phyloP scores from a whole-genome alignment of 2,113 vertebrate species.

The Siphamia tubifer region DNA sequence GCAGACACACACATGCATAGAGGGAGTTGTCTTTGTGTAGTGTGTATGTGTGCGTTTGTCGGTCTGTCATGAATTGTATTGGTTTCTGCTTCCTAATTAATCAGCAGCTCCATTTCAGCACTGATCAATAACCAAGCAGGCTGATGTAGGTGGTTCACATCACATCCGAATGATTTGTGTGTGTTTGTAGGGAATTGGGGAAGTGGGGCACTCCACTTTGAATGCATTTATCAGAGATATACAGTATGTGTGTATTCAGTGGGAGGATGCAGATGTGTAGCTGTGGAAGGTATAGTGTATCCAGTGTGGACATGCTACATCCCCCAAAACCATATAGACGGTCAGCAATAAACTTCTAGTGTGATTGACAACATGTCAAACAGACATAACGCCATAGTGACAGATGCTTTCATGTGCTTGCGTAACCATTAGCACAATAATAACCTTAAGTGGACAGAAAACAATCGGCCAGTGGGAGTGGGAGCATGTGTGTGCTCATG shows the following conservation, averaged over 20 bases:
- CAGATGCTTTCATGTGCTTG: slow-evolving; percentile 9
- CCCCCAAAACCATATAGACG: slow-evolving; percentile 2
- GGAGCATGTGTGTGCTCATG: neutral
- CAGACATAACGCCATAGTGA: neutral
- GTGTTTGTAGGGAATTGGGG: no score
- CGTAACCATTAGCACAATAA: neutral
- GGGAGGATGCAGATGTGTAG: neutral
- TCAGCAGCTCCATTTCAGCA: slow-evolving; percentile 6
- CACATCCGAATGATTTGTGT: neutral
- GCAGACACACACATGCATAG: neutral
- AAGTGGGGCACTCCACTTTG: no score
- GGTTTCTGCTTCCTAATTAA: slow-evolving; percentile 26
- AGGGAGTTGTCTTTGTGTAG: neutral
- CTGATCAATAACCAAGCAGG: slow-evolving; percentile 31
- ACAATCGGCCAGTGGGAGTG: neutral
- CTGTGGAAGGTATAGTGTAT: neutral
- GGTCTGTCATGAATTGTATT: slow-evolving; percentile 1
- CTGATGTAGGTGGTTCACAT: neutral
- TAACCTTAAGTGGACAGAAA: slow-evolving; percentile 19
- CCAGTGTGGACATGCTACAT: neutral
- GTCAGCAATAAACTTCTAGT: slow-evolving; percentile 13
- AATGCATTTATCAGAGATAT: neutral
- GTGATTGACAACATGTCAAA: slow-evolving; percentile 13
- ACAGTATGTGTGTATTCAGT: neutral
- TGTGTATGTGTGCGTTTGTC: neutral